Conservation (phyloP, 2,888 invertebrate species). For the Caenorhabditis sp. region DNA sequence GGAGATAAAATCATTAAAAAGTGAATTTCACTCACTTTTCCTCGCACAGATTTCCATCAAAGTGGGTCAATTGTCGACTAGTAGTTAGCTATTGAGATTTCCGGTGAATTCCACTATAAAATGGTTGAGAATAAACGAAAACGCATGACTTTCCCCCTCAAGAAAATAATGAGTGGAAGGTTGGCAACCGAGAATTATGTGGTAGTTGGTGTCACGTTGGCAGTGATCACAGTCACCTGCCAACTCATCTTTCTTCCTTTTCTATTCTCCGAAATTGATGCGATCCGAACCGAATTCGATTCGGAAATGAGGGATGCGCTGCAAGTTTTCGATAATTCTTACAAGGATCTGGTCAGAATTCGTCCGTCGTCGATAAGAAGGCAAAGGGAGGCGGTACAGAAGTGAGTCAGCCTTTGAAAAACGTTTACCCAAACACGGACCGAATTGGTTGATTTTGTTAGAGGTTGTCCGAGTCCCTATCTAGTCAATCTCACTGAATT, state of each 20-base stretch:
- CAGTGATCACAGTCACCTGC: conserved; percentile 31
- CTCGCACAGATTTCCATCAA: conserved; percentile 18
- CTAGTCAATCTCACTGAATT: no score
- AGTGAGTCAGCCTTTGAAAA: conserved; percentile 16
- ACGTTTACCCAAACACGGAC: background rate
- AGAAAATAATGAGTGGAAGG: conserved; percentile 13
- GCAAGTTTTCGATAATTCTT: conserved; percentile 32
- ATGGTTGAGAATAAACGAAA: background rate
- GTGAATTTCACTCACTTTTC: conserved; percentile 11
- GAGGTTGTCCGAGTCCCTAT: background rate
- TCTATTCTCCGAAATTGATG: conserved; percentile 53
- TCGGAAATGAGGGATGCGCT: conserved; percentile 32
- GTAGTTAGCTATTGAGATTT: conserved; percentile 13
- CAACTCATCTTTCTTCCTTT: conserved; percentile 48
- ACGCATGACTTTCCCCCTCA: background rate
- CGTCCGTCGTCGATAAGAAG: conserved; percentile 24
- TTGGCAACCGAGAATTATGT: conserved; percentile 43
- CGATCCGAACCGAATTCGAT: conserved; percentile 50
- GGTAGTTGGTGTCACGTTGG: conserved; percentile 37
- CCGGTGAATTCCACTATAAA: conserved; percentile 23
- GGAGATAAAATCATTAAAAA: no score
- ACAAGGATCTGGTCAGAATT: conserved; percentile 22
- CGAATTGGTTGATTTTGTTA: background rate
- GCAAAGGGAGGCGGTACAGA: conserved; percentile 24
- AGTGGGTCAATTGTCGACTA: conserved; percentile 33